A percentile compares a stretch with the other conserved stretches of the same genome.
These are phyloP conservation scores for Saccopteryx leptura DNA, from an alignment of 2,113 vertebrate genomes.

Conservation along the genomic window DNA sequence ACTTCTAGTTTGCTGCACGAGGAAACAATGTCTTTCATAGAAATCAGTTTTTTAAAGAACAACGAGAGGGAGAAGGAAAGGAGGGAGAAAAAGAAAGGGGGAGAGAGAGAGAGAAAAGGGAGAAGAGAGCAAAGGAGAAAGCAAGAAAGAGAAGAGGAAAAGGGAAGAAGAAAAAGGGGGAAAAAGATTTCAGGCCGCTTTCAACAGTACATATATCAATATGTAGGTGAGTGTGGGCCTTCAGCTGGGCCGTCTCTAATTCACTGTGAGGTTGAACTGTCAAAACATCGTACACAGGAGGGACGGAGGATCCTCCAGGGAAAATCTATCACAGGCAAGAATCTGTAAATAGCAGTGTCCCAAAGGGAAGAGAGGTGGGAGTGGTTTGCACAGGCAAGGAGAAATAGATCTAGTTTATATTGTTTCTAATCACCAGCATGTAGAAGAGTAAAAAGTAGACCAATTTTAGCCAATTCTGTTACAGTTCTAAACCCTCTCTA, in stretches of 20 bases:
- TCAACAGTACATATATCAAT: not conserved
- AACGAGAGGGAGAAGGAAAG: not conserved
- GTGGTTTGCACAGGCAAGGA: not conserved
- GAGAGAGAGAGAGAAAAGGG: no score
- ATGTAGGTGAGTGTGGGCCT: not conserved
- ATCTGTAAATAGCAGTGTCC: not conserved
- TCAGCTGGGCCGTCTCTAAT: not conserved
- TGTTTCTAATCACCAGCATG: not conserved
- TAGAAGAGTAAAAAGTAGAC: not conserved
- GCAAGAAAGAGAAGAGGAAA: not conserved
- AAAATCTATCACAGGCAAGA: not conserved
- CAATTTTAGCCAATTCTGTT: not conserved
- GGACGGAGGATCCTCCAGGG: not conserved
- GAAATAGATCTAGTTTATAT: no score
- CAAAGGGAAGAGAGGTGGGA: not conserved
- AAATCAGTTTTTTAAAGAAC: not conserved
- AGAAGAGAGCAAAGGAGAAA: not conserved
- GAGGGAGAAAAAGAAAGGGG: not conserved
- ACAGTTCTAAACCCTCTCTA: not conserved
- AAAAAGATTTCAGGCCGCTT: not conserved
- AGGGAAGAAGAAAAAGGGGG: not conserved
- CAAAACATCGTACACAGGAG: not conserved
- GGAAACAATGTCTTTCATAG: not conserved
- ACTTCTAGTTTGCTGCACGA: not conserved
- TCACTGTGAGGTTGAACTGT: not conserved